Base-by-base conservation (phyloP, 2,797 vertebrate genomes). In the Parambassis ranga region DNA sequence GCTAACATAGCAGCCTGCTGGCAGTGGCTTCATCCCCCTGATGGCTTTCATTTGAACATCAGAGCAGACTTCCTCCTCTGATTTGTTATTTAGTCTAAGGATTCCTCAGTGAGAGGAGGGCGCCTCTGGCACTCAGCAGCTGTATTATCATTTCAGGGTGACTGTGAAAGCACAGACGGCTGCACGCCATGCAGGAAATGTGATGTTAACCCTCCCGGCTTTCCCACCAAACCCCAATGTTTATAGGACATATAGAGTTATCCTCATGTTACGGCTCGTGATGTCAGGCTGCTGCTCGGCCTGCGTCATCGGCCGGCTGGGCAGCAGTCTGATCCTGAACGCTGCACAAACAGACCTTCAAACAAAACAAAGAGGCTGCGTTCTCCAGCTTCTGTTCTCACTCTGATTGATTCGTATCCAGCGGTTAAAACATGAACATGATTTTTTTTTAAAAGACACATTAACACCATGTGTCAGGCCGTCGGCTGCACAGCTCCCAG, bases 261-360 rank as follows among this genome's bases (percentile, higher is more conserved):
- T 79, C 67, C 79, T 84, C 74, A 6, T 30, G 77, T 86, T 86
- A 77, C 79, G n/a, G 47, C 10, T 41, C 2, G 24, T 68, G 84
- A 81, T 73, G 84, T 81, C 73, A 82, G 65, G n/a, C 47, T 1
- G 38, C 37, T 16, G 44, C 76, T 62, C 20, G 11, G 24, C 43
- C 73, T 85, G 81, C 85, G 82, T 86, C 83, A 86, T 49, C 13
- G 19, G 44, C n/a, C 24, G n/a, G 35, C 42, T 37, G 8, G 60
- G 57, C 42, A 11, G 4, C 31, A 13, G 8, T 65, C 30, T 49
- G 74, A 47, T 65, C 47, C 53, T 3, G 15, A 36, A 28, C 27
- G 11, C 70, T 75, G 75, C 59, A 44, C 67, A 74, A 77, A 79
- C 70, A 71, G 64, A 9, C 30, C 15, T 38, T 47, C 39, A 9